Percentiles rank a stretch among this genome's conserved stretches.
Evolutionary conservation across 2,797 vertebrate species (phyloP).

Genomic region (Leptodon cayanensis): DNA sequence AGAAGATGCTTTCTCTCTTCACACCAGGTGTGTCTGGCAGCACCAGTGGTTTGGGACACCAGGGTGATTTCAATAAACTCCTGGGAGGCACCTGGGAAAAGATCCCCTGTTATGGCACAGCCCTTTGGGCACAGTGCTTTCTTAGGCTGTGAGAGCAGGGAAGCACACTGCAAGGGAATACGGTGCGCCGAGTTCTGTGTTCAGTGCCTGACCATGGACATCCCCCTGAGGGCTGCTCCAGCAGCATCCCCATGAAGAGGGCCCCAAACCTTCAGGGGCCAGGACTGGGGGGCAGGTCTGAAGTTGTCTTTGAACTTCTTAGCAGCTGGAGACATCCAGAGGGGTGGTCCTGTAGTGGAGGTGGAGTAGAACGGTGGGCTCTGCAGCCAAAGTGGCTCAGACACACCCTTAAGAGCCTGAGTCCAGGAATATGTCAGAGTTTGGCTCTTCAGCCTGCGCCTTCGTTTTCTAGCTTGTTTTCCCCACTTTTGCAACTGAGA

Average conservation of each 20-base stretch:
- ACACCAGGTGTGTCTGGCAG: background rate
- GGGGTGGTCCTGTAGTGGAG: background rate
- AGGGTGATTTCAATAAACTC: background rate
- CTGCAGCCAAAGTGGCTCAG: background rate
- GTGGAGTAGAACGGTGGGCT: accelerated
- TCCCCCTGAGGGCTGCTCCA: no score
- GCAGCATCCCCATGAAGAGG: background rate
- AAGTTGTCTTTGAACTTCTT: background rate
- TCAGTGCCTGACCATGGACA: accelerated
- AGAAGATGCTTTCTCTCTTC: background rate
- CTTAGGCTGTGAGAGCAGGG: background rate
- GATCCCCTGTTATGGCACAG: background rate
- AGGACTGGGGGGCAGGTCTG: background rate
- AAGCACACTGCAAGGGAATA: background rate
- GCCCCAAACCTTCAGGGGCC: no score
- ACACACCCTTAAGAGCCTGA: background rate
- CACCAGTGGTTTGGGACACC: background rate
- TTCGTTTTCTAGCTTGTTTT: background rate
- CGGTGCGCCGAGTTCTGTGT: background rate
- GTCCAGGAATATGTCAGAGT: background rate
- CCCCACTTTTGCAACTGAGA: background rate
- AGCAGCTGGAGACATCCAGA: background rate
- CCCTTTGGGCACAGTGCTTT: accelerated
- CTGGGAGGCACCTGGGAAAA: background rate
- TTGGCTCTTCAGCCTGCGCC: background rate